Percentiles rank a stretch among this genome's conserved stretches.
These are phyloP conservation scores for Odontesthes bonariensis DNA, from an alignment of 2,113 vertebrate species.

Conservation along the genomic window DNA sequence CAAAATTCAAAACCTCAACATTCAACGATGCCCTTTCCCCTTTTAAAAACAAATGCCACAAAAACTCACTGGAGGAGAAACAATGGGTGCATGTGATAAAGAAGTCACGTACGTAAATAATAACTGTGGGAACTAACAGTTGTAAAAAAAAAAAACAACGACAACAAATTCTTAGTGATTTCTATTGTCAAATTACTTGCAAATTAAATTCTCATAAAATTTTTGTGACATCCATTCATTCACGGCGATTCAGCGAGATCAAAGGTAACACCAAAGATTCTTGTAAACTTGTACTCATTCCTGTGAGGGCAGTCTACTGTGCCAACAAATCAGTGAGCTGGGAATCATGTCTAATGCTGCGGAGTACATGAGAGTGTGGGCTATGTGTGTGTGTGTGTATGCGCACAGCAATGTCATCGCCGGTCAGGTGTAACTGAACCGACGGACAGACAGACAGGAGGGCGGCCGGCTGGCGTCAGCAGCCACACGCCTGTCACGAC, in stretches of 20 bases:
- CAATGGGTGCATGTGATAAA: background rate
- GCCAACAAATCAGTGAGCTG: background rate
- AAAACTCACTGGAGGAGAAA: background rate
- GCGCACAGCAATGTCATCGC: conserved; percentile 47
- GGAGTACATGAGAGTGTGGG: background rate
- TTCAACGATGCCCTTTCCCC: background rate
- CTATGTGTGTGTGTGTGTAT: background rate
- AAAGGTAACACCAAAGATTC: background rate
- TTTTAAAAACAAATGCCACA: background rate
- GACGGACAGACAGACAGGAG: conserved; percentile 62
- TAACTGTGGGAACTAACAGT: background rate
- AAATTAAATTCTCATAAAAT: background rate
- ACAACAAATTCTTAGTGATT: too few relatives aligned
- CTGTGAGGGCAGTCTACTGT: background rate
- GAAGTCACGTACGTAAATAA: background rate
- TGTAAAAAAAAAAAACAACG: background rate
- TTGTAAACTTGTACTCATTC: background rate
- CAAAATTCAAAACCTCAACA: conserved; percentile 26
- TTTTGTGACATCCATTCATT: background rate
- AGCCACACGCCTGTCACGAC: conserved; percentile 83
- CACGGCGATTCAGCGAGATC: too few relatives aligned
- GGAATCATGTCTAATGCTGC: background rate
- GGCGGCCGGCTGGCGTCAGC: conserved; percentile 83
- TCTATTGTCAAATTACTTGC: background rate
- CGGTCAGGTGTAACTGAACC: conserved; percentile 81